Percentiles rank a stretch among this genome's conserved stretches.
These are phyloP conservation scores for Pomacea maculata DNA, from an alignment of 1,140 invertebrate species.

Conservation along the genomic window DNA sequence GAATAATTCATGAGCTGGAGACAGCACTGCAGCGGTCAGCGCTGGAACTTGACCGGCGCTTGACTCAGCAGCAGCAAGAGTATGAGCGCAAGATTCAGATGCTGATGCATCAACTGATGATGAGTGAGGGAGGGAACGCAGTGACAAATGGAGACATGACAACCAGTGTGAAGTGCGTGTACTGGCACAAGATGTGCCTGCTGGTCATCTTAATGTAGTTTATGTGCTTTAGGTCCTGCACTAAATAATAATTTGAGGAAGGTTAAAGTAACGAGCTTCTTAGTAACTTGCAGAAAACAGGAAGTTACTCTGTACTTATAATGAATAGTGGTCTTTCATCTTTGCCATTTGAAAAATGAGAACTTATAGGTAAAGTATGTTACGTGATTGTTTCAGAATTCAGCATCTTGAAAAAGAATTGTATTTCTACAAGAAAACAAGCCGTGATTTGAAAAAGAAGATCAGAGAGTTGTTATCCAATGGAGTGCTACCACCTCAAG, in stretches of 20 bases:
- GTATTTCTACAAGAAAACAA: constrained; percentile 65
- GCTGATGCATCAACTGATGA: constrained; percentile 61
- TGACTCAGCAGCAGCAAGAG: constrained; percentile 64
- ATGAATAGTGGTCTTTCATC: too few species aligned
- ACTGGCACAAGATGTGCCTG: not conserved
- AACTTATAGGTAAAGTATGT: too few species aligned
- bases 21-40: constrained; percentile 61
- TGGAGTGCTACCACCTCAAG: constrained; percentile 43
- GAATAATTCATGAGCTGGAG: constrained; percentile 64
- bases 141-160: constrained; percentile 9
- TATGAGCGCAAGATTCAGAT: constrained; percentile 66
- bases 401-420: constrained; percentile 65
- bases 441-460: constrained; percentile 61
- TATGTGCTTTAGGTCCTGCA: too few species aligned
- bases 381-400: constrained; percentile 37
- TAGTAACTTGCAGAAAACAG: too few species aligned
- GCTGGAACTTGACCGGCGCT: constrained; percentile 62
- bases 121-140: constrained; percentile 39
- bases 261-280: too few species aligned
- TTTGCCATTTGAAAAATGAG: too few species aligned
- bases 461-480: constrained; percentile 45
- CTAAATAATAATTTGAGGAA: too few species aligned
- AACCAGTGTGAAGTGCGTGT: constrained; percentile 3
- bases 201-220: not conserved
- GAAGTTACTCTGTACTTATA: too few species aligned